Evolutionary conservation across 1,140 invertebrate species (phyloP).

Genomic region (Galleria mellonella): DNA sequence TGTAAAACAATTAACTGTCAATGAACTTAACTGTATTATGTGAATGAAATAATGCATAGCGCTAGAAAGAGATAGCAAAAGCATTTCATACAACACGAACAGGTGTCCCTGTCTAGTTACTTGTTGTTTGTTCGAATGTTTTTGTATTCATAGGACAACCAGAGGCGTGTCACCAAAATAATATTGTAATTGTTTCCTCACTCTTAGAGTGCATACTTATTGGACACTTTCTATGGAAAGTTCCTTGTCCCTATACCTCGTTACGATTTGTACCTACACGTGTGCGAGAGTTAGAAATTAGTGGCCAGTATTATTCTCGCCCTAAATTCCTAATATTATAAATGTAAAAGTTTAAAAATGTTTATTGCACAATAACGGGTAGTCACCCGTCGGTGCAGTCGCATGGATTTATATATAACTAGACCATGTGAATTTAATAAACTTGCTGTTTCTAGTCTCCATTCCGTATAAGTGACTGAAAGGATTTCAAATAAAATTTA

Average conservation of each 20-base stretch:
- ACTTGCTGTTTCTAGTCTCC: too few species aligned
- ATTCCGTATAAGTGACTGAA: too few species aligned
- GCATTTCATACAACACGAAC: background rate
- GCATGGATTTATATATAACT: too few species aligned
- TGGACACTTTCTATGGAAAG: conserved; percentile 28
- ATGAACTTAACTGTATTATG: conserved; percentile 23
- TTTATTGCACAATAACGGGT: too few species aligned
- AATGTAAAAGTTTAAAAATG: too few species aligned
- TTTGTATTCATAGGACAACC: conserved; percentile 17
- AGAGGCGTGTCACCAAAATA: conserved; percentile 13
- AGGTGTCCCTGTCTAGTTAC: conserved; percentile 11
- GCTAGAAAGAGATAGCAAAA: conserved; percentile 6
- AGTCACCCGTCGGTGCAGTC: too few species aligned
- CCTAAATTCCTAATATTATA: too few species aligned
- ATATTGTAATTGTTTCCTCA: conserved; percentile 29
- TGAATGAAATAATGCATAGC: conserved; percentile 12
- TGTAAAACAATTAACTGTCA: conserved; percentile 9
- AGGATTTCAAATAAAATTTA: too few species aligned
- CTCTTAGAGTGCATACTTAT: background rate
- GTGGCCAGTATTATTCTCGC: too few species aligned
- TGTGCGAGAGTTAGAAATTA: too few species aligned
- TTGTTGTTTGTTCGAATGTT: conserved; percentile 2
- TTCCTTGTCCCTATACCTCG: conserved; percentile 13
- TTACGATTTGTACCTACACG: background rate
- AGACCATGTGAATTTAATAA: too few species aligned